Conservation (phyloP, 2,797 vertebrate genomes). For the Amazona finschi region DNA sequence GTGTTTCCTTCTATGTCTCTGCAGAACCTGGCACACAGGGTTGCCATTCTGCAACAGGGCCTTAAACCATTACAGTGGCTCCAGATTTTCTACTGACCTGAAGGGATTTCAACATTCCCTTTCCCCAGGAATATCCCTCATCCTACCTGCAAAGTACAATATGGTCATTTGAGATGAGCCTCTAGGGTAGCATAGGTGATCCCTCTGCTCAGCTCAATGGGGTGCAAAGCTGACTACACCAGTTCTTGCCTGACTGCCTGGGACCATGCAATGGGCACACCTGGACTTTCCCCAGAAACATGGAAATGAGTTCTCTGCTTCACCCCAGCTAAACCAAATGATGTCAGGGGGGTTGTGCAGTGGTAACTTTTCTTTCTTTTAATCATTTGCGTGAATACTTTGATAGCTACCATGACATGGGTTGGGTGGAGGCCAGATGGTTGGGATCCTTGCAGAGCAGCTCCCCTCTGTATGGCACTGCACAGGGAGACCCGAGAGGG, state of each 20-base stretch:
- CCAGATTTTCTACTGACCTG: neutral
- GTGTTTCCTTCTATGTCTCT: neutral
- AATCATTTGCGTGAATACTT: neutral
- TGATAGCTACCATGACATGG: neutral
- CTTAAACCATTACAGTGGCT: neutral
- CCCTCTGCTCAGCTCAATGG: neutral
- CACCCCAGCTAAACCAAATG: neutral
- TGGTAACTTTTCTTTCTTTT: neutral
- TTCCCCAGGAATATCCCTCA: neutral
- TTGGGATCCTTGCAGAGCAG: neutral
- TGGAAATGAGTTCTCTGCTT: neutral
- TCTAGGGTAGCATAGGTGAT: neutral
- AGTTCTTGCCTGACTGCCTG: neutral
- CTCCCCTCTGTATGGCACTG: neutral
- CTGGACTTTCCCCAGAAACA: neutral
- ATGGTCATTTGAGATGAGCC: neutral
- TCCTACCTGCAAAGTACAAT: neutral
- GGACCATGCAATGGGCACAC: neutral
- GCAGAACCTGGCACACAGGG: neutral
- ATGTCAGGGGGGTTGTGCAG: neutral
- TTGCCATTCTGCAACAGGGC: neutral
- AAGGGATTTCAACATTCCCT: neutral
- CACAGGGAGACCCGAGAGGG: neutral
- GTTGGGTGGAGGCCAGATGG: neutral
- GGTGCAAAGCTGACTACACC: neutral